Base-by-base conservation (phyloP, 2,888 invertebrate genomes). In the Heliconius ismenius region DNA sequence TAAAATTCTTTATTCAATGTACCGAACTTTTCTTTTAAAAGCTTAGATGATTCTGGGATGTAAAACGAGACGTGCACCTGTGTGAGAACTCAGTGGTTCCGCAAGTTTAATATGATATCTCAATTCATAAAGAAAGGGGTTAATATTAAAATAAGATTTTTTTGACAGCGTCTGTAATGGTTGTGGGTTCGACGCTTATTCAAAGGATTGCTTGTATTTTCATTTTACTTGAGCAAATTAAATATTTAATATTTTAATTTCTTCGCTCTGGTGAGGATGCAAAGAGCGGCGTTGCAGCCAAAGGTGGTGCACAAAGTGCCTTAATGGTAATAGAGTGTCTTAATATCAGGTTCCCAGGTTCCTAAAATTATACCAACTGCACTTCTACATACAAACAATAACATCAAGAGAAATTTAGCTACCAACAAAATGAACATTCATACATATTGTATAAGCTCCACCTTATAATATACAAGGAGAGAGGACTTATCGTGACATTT, bases 31-130 rank as follows among this genome's bases (percentile, higher is more conserved):
- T 36, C n/a, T 39, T 36, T 39, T 24, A 4, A 65, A 65, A 65
- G 26, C 13, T 26, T 9, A 39, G 32, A 60, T 76, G 63, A 65
- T 54, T 26, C 72, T 36, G 32, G 81, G 84, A 85, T 85, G 87
- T 86, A 86, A 87, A 79, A 15, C 18, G 84, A 86, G 84, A 77
- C 74, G 67, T 74, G 70, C 86, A 85, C 86, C 88, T 86, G 87
- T 79, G 87, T 88, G 88, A 83, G 88, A 88, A 85, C 83, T 54
- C 4, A 79, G 58, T 60, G 79, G 81, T 84, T 83, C 83, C 81
- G 80, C 81, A 83, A 86, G 82, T 80, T 81, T 75, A 79, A 84
- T 79, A 78, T 76, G 83, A 87, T 83, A 84, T 78, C 80, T 77
- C 39, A n/a, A n/a, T 24, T 67, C 39, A 70, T 28, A 76, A 58